Evolutionary conservation across 2,888 invertebrate species (phyloP).

Genomic region (Ornithoptera alexandrae): DNA sequence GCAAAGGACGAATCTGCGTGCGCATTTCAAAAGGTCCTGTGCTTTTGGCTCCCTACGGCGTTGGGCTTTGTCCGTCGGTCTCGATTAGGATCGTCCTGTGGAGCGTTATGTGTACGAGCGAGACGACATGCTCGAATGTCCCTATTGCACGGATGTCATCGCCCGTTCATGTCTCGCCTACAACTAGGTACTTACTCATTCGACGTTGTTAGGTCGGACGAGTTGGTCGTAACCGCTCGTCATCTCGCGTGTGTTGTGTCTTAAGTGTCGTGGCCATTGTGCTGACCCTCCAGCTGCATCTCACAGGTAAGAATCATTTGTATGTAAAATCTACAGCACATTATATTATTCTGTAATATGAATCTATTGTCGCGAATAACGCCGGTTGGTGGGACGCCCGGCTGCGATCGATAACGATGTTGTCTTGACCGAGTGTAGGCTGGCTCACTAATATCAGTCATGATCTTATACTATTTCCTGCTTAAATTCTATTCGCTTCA

Average conservation of each 20-base stretch:
- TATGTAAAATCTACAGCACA: conserved; percentile 31
- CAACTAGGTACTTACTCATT: conserved; percentile 55
- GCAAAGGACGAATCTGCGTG: conserved; percentile 55
- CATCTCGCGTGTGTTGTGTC: conserved; percentile 70
- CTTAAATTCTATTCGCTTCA: conserved; percentile 32
- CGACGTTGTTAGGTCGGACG: conserved; percentile 67
- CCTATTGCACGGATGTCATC: conserved; percentile 61
- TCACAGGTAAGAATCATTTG: conserved; percentile 57
- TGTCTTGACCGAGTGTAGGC: conserved; percentile 58
- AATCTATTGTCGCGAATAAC: conserved; percentile 46
- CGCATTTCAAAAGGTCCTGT: conserved; percentile 59
- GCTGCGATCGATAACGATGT: conserved; percentile 75
- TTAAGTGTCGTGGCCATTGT: conserved; percentile 65
- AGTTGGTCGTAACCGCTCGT: conserved; percentile 68
- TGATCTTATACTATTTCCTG: conserved; percentile 46
- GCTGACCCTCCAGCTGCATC: conserved; percentile 50
- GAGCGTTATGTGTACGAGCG: conserved; percentile 35
- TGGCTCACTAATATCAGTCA: conserved; percentile 48
- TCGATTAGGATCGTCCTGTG: conserved; percentile 45
- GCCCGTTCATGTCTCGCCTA: conserved; percentile 61
- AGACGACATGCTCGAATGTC: conserved; percentile 45
- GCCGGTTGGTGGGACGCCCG: conserved; percentile 59
- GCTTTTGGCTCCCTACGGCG: conserved; percentile 39
- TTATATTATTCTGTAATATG: conserved; percentile 53
- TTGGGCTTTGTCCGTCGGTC: conserved; percentile 46